Base-by-base conservation (phyloP, 2,113 vertebrate species). In the Gallinago undulata region DNA sequence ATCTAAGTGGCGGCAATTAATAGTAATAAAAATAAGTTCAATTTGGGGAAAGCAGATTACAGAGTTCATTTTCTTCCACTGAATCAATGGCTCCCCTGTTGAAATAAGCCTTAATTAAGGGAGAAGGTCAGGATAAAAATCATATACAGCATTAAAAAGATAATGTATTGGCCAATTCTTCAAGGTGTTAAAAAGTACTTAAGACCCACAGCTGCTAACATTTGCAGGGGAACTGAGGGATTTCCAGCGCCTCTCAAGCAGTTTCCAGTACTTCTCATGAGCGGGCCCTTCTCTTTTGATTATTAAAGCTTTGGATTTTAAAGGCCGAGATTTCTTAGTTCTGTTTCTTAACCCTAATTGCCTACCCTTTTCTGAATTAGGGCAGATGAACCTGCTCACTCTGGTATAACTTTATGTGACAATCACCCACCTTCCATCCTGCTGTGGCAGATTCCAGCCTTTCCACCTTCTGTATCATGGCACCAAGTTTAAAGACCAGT, bases 1-100 rank as follows among this genome's bases (percentile, higher is more conserved):
- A 81, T 87, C 64, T 96, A 96, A 97, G 59, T 95, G 93, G 96
- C 87, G 72, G 89, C 97, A 97, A 96, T 98, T 97, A 98, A 93
- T 95, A 95, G 92, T 82, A 97, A 97, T 97, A 97, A 97, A 97
- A 96, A 96, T 91, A 96, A 96, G 97, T 96, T 95, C 90, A 96
- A 95, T 97, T 94, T 91, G 91, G 90, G 88, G 90, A 97, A 97
- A 96, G 94, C 95, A 95, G 96, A 97, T 97, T 95, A 97, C 91
- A 91, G 95, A 96, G 94, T 96, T 97, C 73, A 97, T 97, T 97
- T 97, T 96, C 96, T 90, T 96, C 77, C 87, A 93, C 72, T 79
- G 95, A 97, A 96, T 96, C 89, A 96, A 96, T 91, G 73, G 82
- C 79, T 95, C 96, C 96, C 85, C 73, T 73, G 94, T 95, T 94